These are phyloP conservation scores for Chymomyza costata DNA, from an alignment of 1,140 invertebrate species.

Conservation along the genomic window DNA sequence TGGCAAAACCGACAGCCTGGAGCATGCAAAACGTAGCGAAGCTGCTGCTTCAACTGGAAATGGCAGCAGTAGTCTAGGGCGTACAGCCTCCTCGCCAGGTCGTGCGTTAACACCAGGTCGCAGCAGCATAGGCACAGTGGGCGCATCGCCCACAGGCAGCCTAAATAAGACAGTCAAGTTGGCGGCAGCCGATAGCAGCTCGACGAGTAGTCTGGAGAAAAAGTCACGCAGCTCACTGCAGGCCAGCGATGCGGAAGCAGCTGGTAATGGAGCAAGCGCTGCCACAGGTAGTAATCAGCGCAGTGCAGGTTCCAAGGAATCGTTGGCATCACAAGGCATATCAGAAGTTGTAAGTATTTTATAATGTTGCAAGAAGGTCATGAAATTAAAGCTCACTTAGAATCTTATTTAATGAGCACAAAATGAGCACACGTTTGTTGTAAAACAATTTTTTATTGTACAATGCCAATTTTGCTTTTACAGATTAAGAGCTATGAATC, in stretches of 20 bases:
- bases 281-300: conserved; percentile 28
- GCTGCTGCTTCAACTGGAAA: conserved; percentile 16
- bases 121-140: conserved; percentile 16
- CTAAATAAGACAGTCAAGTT: conserved; percentile 48
- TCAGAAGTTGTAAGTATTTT: conserved; percentile 65
- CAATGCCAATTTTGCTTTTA: conserved; percentile 14
- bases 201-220: conserved; percentile 69
- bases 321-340: conserved; percentile 70
- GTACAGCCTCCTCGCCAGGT: conserved; percentile 50
- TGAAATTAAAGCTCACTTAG: no score
- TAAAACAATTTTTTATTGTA: neutral
- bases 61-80: conserved; percentile 42
- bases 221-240: conserved; percentile 60
- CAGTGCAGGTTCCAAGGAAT: conserved; percentile 68
- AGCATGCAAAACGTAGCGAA: conserved; percentile 56
- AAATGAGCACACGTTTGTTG: neutral
- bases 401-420: no score
- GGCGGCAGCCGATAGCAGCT: conserved; percentile 56
- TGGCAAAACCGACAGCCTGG: conserved; percentile 62
- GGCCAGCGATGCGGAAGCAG: conserved; percentile 47
- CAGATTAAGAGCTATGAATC: conserved; percentile 81
- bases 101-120: conserved; percentile 41
- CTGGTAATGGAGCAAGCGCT: conserved; percentile 7
- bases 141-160: conserved; percentile 66
- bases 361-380: neutral